Percentiles rank a stretch among this genome's conserved stretches.
Conservation (phyloP, 1,140 invertebrate species). For the Oncopeltus fasciatus region DNA sequence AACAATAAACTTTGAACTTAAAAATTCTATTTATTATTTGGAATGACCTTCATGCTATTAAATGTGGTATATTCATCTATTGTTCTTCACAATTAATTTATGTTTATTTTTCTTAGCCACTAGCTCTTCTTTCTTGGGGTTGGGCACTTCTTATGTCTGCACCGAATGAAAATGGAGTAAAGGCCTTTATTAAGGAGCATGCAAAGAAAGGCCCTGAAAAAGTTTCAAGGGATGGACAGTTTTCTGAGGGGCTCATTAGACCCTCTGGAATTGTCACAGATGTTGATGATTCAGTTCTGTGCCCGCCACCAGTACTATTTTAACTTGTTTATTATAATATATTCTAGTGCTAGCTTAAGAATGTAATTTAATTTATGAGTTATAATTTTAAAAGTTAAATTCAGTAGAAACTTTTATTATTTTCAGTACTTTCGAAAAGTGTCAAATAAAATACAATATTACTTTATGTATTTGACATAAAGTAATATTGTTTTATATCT, state of each 20-base stretch:
- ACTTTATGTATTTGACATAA: not conserved
- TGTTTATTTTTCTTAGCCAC: conserved; percentile 51
- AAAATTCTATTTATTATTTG: too few relatives aligned
- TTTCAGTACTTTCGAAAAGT: not conserved
- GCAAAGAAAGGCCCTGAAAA: conserved; percentile 51
- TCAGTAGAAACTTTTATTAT: not conserved
- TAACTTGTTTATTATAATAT: not conserved
- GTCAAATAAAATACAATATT: not conserved
- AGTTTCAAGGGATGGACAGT: conserved; percentile 44
- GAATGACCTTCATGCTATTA: too few relatives aligned
- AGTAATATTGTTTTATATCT: not conserved
- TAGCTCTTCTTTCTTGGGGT: conserved; percentile 66
- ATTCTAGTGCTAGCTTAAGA: not conserved
- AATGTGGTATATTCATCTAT: too few relatives aligned
- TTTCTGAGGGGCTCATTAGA: conserved; percentile 36
- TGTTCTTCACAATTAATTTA: too few relatives aligned
- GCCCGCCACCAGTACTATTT: not conserved
- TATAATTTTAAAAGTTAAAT: not conserved
- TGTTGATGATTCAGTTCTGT: conserved; percentile 1
- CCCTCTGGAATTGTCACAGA: conserved; percentile 37
- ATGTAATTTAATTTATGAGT: not conserved
- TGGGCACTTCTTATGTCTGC: conserved; percentile 57
- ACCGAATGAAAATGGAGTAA: conserved; percentile 31
- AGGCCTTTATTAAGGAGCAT: conserved; percentile 47
- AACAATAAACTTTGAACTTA: too few relatives aligned